Percentiles rank a stretch among this genome's conserved stretches.
phyloP scores from a whole-genome alignment of 30 jellyfish, hydroid and myxozoan species.

The Morbakka virulenta region DNA sequence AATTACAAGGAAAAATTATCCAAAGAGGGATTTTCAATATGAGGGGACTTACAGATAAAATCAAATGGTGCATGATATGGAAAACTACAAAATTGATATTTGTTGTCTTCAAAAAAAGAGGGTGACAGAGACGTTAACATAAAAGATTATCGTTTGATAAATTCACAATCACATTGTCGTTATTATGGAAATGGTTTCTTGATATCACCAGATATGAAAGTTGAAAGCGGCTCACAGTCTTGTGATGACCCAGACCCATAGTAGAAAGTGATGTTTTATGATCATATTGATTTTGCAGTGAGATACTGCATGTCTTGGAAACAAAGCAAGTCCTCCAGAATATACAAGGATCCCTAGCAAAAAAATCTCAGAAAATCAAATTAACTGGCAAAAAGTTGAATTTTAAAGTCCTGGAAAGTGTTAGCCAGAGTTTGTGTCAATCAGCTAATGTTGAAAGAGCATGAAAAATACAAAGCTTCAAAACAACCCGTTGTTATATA shows the following conservation, averaged over 20 bases:
- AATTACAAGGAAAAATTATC: constrained; percentile 4
- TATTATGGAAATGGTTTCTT: constrained; percentile 9
- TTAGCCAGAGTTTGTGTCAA: constrained; percentile 24
- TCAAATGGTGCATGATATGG: constrained; percentile 10
- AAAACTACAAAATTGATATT: no score
- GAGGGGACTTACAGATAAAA: constrained; percentile 1
- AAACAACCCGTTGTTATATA: constrained; percentile 6
- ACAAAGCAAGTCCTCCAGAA: no score
- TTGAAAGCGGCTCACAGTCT: no score
- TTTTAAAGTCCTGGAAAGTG: constrained; percentile 19
- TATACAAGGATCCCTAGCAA: no score
- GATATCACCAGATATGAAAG: constrained; percentile 9
- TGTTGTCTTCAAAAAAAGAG: neutral
- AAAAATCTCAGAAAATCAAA: no score
- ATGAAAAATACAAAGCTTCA: constrained; percentile 12
- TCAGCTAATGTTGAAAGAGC: no score
- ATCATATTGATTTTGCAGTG: no score
- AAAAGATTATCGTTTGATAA: neutral
- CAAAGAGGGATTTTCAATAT: constrained; percentile 13
- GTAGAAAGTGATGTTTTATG: no score
- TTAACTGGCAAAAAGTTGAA: no score
- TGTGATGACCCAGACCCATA: no score
- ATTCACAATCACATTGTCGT: constrained; percentile 9
- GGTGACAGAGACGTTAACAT: neutral
- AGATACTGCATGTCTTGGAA: no score